Evolutionary conservation across 2,888 invertebrate species (phyloP).

Genomic region (Ophion ellenae): DNA sequence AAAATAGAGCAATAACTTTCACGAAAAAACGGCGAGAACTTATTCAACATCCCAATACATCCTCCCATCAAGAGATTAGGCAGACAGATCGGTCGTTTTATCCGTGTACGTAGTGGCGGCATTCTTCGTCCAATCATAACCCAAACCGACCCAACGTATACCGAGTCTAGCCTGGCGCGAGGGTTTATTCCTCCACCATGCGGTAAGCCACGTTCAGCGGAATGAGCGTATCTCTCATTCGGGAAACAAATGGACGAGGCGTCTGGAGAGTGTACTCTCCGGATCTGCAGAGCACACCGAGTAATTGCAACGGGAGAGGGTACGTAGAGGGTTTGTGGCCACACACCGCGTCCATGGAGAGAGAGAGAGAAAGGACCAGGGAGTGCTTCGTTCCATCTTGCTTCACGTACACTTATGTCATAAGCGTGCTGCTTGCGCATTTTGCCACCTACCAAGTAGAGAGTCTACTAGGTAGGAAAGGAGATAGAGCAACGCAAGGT

Average conservation of each 20-base stretch:
- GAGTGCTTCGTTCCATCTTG: constrained; percentile 6
- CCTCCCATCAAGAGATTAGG: too few species aligned
- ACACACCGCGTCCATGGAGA: background rate
- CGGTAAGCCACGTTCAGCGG: constrained; percentile 44
- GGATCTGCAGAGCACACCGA: constrained; percentile 16
- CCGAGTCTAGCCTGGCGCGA: background rate
- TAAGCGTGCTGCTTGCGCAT: constrained; percentile 28
- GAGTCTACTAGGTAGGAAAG: constrained; percentile 23
- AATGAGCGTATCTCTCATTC: constrained; percentile 58
- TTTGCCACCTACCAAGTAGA: constrained; percentile 33
- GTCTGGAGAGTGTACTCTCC: constrained; percentile 5
- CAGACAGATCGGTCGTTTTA: too few species aligned
- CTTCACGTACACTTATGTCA: constrained; percentile 6
- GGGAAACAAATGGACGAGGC: constrained; percentile 47
- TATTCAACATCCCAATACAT: too few species aligned
- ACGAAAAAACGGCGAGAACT: too few species aligned
- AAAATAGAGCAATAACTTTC: too few species aligned
- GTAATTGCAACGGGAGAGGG: constrained; percentile 51
- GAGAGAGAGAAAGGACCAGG: background rate
- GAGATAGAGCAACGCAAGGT: constrained; percentile 17
- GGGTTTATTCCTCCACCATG: constrained; percentile 22
- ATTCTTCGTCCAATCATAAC: too few species aligned
- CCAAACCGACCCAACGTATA: too few species aligned
- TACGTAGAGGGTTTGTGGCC: constrained; percentile 40
- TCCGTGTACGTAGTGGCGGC: too few species aligned